phyloP scores from a whole-genome alignment of 2,888 invertebrate genomes.

The Blastobasis adustella region DNA sequence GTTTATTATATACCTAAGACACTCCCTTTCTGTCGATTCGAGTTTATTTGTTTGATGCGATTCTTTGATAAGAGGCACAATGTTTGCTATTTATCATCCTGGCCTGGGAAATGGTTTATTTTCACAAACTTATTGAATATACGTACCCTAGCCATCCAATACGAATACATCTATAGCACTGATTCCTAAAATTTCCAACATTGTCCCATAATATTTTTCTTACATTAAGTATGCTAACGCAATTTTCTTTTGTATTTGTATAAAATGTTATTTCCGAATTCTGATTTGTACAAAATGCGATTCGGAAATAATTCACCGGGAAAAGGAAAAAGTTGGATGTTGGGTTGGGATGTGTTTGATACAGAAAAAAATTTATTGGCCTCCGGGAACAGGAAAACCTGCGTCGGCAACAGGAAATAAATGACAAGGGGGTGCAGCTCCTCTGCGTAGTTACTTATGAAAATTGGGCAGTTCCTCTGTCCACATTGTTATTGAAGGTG shows the following conservation, averaged over 20 bases:
- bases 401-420: neutral
- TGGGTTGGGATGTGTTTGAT: neutral
- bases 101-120: too few species aligned
- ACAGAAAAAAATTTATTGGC: neutral
- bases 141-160: too few species aligned
- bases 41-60: too few species aligned
- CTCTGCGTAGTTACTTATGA: neutral
- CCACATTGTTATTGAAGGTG: neutral
- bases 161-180: too few species aligned
- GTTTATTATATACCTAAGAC: too few species aligned
- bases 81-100: too few species aligned
- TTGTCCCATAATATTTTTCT: neutral
- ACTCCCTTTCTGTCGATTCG: too few species aligned
- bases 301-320: constrained; percentile 3
- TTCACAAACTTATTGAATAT: too few species aligned
- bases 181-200: too few species aligned
- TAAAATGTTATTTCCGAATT: constrained; percentile 1
- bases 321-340: neutral
- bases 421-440: neutral
- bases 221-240: constrained; percentile 1
- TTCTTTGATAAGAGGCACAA: too few species aligned
- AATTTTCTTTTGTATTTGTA: constrained; percentile 1
- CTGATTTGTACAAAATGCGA: neutral
- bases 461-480: neutral
- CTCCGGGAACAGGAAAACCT: neutral